Base-by-base conservation (phyloP, 2,888 invertebrate genomes). In the Aradus depressus region DNA sequence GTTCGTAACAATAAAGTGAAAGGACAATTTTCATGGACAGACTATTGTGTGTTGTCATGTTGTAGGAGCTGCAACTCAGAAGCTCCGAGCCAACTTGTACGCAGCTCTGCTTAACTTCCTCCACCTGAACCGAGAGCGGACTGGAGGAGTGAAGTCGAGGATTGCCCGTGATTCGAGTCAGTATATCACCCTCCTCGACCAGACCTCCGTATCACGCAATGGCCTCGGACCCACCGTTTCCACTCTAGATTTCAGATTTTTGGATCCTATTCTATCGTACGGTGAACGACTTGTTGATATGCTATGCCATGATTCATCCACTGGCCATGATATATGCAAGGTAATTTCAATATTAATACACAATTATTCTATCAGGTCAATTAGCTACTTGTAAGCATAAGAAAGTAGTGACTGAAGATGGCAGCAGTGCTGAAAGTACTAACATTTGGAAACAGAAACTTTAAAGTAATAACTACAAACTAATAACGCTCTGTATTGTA, bases 301-400 rank as follows among this genome's bases (percentile, higher is more conserved):
- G 28, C 68, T 92, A 47, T 89, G 90, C 60, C 80, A 86, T 48
- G 92, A 93, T 68, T 86, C 86, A 53, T 84, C 86, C 8, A 84
- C 86, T 1, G 89, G 89, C 0, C 89, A 90, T 64, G 88, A 91
- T 60, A 82, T 93, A 10, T 88, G 88, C 63, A 81, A 88, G 64
- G 73, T 72, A 35, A 34, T 25, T 18, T 26, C 23, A 5, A 10
- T 34, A 18, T 16, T 5, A 18, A 44, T 19, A 16, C 16, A 14
- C 38, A 12, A 16, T 5, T 44, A 14, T 3, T 22, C n/a, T n/a
- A n/a, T n/a, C n/a, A n/a, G n/a, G n/a, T n/a, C n/a, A n/a, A n/a
- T n/a, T n/a, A n/a, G n/a, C n/a, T n/a, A n/a, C n/a, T n/a, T n/a
- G n/a, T n/a, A n/a, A n/a, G n/a, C n/a, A n/a, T n/a, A n/a, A n/a